Evolutionary conservation across 2,888 invertebrate genomes (phyloP), one percentile per base, ranked within the genome.

Genomic region (Arctia plantaginis): DNA sequence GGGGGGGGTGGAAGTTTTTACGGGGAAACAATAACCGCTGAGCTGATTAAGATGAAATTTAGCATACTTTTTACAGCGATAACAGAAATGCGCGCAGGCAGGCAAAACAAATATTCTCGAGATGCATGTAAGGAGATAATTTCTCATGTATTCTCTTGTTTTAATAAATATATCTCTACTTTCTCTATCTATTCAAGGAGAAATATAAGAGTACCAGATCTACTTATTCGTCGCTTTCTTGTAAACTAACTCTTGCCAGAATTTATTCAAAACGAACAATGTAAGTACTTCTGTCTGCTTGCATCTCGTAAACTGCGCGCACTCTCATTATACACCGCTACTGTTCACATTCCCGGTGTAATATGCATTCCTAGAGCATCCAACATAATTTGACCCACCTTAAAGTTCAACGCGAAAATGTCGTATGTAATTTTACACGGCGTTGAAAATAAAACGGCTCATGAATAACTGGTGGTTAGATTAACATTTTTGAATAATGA

Each of bases 401-500:
- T 75, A 75, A 69, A 70, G 72, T 71, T 30, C 64, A n/a, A 71
- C 30, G 69, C 66, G 23, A 30, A 55, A 51, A 39, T 30, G 66
- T 47, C 7, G 3, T 39, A 27, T 62, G 76, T 59, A 71, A 64
- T 71, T 79, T 81, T 80, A 65, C 75, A 59, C 67, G 27, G 33
- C 12, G 47, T 35, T 67, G 66, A 80, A 76, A 77, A 73, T 39
- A 67, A 77, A 70, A 81, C 77, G 67, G 87, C 44, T 86, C 86
- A 51, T 66, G 74, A 73, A 39, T 62, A 76, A 23, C 33, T 86
- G 84, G 87, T 73, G 64, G 68, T 4, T 23, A 77, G 12, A 88
- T 89, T 91, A 88, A 87, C 91, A 92, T 92, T 91, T 91, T 86
- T 89, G 82, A 87, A 77, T 77, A 78, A 87, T 90, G 90, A 92